These are phyloP conservation scores for Tromatobia lineatoria DNA, from an alignment of 2,888 invertebrate genomes.

Conservation along the genomic window DNA sequence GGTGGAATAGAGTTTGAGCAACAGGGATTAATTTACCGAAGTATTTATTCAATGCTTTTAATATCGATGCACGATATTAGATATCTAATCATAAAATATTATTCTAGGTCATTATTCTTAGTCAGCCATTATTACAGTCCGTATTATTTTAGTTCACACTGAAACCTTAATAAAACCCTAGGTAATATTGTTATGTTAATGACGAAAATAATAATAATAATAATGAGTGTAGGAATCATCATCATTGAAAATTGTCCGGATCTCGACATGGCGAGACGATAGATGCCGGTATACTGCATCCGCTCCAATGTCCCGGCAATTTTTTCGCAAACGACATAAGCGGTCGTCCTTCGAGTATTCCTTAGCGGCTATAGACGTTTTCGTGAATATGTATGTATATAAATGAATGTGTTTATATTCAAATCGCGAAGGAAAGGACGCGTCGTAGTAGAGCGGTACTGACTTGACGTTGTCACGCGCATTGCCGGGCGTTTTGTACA, in stretches of 20 bases:
- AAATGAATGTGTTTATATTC: not conserved
- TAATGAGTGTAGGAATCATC: too few relatives aligned
- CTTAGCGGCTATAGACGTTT: conserved; percentile 11
- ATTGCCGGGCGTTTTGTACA: conserved; percentile 3
- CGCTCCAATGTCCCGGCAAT: conserved; percentile 42
- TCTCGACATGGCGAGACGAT: conserved; percentile 6
- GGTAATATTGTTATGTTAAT: too few relatives aligned
- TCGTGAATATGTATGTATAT: not conserved
- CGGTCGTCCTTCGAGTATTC: conserved; percentile 44
- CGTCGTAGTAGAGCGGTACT: conserved; percentile 12
- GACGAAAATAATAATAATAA: too few relatives aligned
- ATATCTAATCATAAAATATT: not conserved
- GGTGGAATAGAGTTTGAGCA: not conserved
- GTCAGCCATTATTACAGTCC: too few relatives aligned
- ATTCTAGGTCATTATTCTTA: too few relatives aligned
- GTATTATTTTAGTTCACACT: too few relatives aligned
- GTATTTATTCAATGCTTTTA: not conserved
- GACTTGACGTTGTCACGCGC: conserved; percentile 36
- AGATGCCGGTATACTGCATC: conserved; percentile 8
- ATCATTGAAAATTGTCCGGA: not conserved
- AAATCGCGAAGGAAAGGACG: not conserved
- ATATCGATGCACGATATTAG: not conserved
- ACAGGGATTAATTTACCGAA: too few relatives aligned
- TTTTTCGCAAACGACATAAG: conserved; percentile 43
- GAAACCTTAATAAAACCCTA: too few relatives aligned